phyloP scores from a whole-genome alignment of 2,888 invertebrate genomes.

The Gisinianus flammeolus region DNA sequence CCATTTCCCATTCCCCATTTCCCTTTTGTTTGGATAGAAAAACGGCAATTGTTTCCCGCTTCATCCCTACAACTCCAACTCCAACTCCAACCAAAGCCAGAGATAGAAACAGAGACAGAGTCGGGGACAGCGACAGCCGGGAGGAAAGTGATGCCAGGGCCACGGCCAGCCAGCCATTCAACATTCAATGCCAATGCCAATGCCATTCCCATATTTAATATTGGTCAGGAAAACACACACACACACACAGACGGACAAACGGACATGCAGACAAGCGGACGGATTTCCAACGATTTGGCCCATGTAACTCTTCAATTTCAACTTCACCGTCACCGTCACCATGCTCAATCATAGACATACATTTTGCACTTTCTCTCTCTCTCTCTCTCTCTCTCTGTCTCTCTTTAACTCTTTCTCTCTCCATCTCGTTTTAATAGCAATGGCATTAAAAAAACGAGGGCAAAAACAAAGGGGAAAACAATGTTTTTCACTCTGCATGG shows the following conservation, averaged over 20 bases:
- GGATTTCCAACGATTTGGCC: not conserved
- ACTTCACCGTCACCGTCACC: not conserved
- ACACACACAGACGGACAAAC: conserved; percentile 1
- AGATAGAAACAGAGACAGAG: not conserved
- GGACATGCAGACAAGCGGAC: no score
- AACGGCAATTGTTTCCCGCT: conserved; percentile 5
- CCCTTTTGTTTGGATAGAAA: conserved; percentile 8
- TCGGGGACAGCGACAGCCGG: no score
- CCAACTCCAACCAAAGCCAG: not conserved
- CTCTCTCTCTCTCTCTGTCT: not conserved
- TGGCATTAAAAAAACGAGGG: no score
- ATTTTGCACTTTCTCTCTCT: not conserved
- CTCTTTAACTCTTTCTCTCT: not conserved
- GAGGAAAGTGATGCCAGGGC: no score
- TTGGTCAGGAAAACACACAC: no score
- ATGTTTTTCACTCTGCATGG: conserved; percentile 2
- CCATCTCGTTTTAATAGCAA: not conserved
- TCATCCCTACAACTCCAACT: not conserved
- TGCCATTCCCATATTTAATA: no score
- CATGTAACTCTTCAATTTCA: not conserved
- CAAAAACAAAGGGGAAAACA: not conserved
- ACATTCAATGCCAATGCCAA: no score
- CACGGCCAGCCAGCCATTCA: no score
- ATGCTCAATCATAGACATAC: no score
- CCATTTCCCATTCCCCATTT: not conserved